These are phyloP conservation scores for Molothrus ater DNA, from an alignment of 2,797 vertebrate species.

Conservation along the genomic window DNA sequence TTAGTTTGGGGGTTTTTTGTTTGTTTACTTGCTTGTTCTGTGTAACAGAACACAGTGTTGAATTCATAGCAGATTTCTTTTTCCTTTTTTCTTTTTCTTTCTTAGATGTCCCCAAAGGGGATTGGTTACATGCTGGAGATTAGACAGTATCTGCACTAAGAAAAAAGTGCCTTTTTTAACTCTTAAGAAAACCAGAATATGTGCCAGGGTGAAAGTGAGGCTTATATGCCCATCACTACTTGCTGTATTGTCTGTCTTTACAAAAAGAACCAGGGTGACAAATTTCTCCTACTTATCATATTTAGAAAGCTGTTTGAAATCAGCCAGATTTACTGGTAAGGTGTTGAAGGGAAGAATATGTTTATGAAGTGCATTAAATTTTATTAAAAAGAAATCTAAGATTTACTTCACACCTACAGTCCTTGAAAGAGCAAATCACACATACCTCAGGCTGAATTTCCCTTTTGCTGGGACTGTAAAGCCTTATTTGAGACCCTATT, in stretches of 20 bases:
- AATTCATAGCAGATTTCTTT: not conserved
- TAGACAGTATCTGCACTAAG: not conserved
- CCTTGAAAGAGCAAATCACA: not conserved
- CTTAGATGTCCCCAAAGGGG: not conserved
- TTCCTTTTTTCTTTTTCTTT: not conserved
- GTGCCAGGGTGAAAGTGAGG: not conserved
- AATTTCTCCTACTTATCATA: not conserved
- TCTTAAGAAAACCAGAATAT: not conserved
- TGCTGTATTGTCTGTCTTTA: not conserved
- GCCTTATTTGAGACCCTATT: not conserved
- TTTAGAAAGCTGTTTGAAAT: not conserved
- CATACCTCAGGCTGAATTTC: not conserved
- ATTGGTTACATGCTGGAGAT: not conserved
- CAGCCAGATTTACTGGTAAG: not conserved
- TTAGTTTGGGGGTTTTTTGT: not conserved
- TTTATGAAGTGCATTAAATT: not conserved
- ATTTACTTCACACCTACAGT: not conserved
- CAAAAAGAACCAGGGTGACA: not conserved
- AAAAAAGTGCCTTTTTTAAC: not conserved
- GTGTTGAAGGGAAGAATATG: not conserved
- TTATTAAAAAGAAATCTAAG: not conserved
- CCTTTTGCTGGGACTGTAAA: not conserved
- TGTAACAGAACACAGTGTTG: not conserved
- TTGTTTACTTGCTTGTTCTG: not conserved
- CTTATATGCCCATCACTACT: not conserved